A percentile compares a stretch with the other conserved stretches of the same genome.
Evolutionary conservation across 2,797 vertebrate species (phyloP).

Genomic region (Bradypodion pumilum): DNA sequence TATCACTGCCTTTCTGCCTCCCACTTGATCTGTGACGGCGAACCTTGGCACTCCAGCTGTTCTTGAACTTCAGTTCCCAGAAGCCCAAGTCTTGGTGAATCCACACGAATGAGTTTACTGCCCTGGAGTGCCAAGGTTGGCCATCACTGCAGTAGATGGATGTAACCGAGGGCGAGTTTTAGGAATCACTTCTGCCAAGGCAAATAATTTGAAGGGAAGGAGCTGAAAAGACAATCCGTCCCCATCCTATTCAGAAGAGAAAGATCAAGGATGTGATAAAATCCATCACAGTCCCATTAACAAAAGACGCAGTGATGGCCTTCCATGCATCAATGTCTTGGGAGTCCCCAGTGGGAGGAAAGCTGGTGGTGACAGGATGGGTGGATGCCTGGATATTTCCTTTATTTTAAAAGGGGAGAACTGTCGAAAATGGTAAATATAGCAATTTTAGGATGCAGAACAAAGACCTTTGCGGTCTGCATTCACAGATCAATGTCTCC

Average conservation of each 20-base stretch:
- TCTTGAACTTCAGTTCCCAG: no score
- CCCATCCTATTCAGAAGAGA: not conserved
- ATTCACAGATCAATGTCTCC: not conserved
- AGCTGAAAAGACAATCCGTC: not conserved
- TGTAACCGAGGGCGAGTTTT: not conserved
- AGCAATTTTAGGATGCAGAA: not conserved
- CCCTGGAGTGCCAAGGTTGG: no score
- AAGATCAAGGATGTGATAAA: not conserved
- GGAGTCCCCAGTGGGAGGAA: not conserved
- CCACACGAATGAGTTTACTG: no score
- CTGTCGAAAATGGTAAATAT: not conserved
- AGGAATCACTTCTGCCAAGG: not conserved
- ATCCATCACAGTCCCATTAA: not conserved
- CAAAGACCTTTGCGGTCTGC: not conserved
- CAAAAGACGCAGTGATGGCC: not conserved
- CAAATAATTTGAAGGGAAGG: slow-evolving; percentile 15
- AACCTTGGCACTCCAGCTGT: no score
- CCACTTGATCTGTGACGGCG: no score
- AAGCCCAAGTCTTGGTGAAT: no score
- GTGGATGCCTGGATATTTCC: not conserved
- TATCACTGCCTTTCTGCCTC: not conserved
- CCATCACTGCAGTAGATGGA: no score
- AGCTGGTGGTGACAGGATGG: not conserved
- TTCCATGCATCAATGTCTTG: not conserved
- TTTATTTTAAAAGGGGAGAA: not conserved